Evolutionary conservation across 2,797 vertebrate genomes (phyloP), one percentile per base, ranked within the genome.

Genomic region (Rousettus madagascariensis): DNA sequence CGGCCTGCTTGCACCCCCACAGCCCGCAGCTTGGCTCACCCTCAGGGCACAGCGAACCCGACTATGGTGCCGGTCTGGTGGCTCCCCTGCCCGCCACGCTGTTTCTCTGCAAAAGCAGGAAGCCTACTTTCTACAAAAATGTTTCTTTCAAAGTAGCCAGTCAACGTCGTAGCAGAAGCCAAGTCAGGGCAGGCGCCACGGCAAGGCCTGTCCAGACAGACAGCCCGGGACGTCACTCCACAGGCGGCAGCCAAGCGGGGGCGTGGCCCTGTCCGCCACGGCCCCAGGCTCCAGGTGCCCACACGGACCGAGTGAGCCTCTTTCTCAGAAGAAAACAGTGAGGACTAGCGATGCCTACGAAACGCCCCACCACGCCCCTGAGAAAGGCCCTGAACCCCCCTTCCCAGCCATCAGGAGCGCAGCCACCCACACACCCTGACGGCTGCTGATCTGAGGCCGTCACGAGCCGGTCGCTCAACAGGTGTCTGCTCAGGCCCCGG

Each of bases 111-210:
- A 15, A 22, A 28, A 30, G 65, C 65, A 10, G 59, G 59, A 68
- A 74, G 59, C 65, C 33, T 1, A 0, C 22, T 20, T 61, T 30
- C 85, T 43, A 36, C 46, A 77, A 86, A 77, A 36, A 17, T 0
- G 57, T 11, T 55, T 46, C 94, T 68, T 46, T 19, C 74, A 24
- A 19, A 91, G 90, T 0, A 15, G 36, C 88, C n/a, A n/a, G 36
- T 20, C 16, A 6, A 4, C 0, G 0, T 28, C 36, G 68, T 80
- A 15, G 43, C 0, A 0, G 82, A 38, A 80, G 61, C 74, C n/a
- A 1, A 2, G 6, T 3, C 8, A 0, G 28, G 51, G 51, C 13
- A 0, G 30, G 22, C 33, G 1, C 26, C 43, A 5, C 2, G 4
- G 33, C 33, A 1, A 36, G 75, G 55, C 65, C 5, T 2, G 1